Percentiles rank a stretch among this genome's conserved stretches.
These are phyloP conservation scores for Aphis craccivora DNA, from an alignment of 1,140 invertebrate genomes.

Conservation along the genomic window DNA sequence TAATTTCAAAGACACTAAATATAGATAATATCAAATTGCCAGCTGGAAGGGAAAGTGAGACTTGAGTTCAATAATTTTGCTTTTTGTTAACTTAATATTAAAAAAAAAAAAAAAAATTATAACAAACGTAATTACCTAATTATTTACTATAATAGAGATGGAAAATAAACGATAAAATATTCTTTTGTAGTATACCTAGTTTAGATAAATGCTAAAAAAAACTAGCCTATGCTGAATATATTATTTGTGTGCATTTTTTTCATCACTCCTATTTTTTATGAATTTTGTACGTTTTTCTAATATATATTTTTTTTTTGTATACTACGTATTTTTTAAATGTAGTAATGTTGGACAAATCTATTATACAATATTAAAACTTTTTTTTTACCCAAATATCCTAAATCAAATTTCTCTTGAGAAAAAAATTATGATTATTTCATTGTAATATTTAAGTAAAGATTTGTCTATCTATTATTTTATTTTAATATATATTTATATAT, in stretches of 20 bases:
- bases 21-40: constrained; percentile 52
- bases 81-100: constrained; percentile 49
- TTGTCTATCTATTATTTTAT: constrained; percentile 22
- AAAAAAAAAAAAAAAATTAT: background rate
- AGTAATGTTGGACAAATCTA: constrained; percentile 52
- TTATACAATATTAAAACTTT: constrained; percentile 22
- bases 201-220: constrained; percentile 53
- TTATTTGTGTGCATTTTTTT: constrained; percentile 58
- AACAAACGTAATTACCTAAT: constrained; percentile 41
- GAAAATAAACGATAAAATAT: constrained; percentile 47
- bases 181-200: constrained; percentile 53
- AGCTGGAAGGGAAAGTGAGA: constrained; percentile 50
- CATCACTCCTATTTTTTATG: constrained; percentile 58
- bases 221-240: constrained; percentile 57
- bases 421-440: constrained; percentile 21
- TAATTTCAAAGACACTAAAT: constrained; percentile 23
- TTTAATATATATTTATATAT: constrained; percentile 13
- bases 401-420: constrained; percentile 19
- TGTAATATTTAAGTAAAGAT: background rate
- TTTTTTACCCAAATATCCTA: constrained; percentile 31
- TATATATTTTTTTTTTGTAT: constrained; percentile 54
- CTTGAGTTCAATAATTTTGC: constrained; percentile 55
- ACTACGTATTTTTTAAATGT: constrained; percentile 54
- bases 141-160: constrained; percentile 48
- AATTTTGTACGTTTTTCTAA: constrained; percentile 58